phyloP scores from a whole-genome alignment of 2,113 vertebrate genomes.

The Epinephelus moara region DNA sequence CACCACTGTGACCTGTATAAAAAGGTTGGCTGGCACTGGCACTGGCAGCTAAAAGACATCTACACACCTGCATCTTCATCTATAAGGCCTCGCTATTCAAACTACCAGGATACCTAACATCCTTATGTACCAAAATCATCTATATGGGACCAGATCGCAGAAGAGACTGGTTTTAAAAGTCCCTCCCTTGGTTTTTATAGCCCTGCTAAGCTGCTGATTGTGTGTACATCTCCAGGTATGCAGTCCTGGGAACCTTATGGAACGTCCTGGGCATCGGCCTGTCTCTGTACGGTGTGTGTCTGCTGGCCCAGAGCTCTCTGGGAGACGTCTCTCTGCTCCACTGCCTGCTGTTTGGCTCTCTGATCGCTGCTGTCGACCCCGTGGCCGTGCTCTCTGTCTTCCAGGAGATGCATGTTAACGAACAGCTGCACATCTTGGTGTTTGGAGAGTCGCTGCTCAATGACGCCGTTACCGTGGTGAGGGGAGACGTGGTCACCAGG shows the following conservation, averaged over 20 bases:
- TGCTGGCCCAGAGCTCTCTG: slow-evolving; percentile 81
- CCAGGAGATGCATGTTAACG: slow-evolving; percentile 90
- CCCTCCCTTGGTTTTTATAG: not conserved
- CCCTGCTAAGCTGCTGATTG: not conserved
- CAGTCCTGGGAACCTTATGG: slow-evolving; percentile 86
- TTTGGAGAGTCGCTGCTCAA: slow-evolving; percentile 90
- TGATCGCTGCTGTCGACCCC: slow-evolving; percentile 87
- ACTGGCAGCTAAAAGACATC: too few species aligned
- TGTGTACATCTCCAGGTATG: slow-evolving; percentile 63
- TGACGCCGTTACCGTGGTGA: slow-evolving; percentile 87
- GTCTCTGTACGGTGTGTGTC: slow-evolving; percentile 87
- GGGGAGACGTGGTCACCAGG: slow-evolving; percentile 16
- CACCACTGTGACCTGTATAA: too few species aligned
- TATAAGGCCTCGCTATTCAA: too few species aligned
- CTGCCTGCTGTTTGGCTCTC: slow-evolving; percentile 87
- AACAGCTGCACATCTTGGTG: slow-evolving; percentile 89
- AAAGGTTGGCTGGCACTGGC: too few species aligned
- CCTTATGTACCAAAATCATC: too few species aligned
- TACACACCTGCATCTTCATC: too few species aligned
- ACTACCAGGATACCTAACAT: too few species aligned
- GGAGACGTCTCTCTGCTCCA: slow-evolving; percentile 87
- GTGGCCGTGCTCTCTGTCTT: slow-evolving; percentile 88
- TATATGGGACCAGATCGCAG: too few species aligned
- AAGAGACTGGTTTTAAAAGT: too few species aligned
- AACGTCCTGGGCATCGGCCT: slow-evolving; percentile 87